Evolutionary conservation across 2,888 invertebrate genomes (phyloP).

Genomic region (Acanthosepion esculentum): DNA sequence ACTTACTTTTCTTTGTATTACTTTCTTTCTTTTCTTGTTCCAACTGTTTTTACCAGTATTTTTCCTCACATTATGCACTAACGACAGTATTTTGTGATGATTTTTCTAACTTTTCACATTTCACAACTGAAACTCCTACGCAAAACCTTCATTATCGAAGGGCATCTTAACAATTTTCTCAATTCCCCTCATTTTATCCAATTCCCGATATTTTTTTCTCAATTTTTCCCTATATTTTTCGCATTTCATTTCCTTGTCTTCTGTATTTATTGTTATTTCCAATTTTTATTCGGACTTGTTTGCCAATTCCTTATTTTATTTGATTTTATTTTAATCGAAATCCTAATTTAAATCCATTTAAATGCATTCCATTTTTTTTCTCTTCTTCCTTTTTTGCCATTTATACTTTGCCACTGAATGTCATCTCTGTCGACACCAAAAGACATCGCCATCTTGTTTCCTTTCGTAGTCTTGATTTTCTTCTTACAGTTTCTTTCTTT

Average conservation of each 20-base stretch:
- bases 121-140: background rate
- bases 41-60: no score
- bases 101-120: no score
- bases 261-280: background rate
- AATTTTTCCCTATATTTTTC: background rate
- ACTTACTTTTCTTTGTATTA: background rate
- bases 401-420: background rate
- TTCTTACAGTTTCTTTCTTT: background rate
- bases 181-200: background rate
- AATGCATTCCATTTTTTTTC: background rate
- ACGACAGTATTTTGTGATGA: no score
- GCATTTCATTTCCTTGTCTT: background rate
- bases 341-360: conserved; percentile 33
- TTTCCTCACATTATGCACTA: no score
- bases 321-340: background rate
- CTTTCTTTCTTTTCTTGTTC: background rate
- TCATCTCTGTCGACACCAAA: background rate
- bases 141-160: background rate
- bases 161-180: background rate
- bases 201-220: background rate
- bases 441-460: background rate
- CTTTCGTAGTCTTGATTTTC: background rate
- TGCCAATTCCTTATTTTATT: background rate
- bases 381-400: background rate
- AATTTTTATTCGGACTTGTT: background rate